Base-by-base conservation (phyloP, 1,140 invertebrate genomes). In the Drosophila mojavensis region DNA sequence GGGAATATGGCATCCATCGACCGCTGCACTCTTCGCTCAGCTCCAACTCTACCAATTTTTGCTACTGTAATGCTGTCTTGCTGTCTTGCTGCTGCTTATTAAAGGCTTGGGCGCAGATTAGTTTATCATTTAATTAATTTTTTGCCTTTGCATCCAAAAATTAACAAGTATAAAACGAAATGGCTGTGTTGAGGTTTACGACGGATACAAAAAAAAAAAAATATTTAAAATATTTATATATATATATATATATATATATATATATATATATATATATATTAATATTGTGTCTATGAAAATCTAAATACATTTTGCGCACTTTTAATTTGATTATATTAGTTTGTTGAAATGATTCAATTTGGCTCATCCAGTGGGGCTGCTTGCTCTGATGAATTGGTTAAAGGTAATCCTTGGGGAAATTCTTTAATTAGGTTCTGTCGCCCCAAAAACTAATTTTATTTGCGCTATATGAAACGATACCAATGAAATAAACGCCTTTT, bases 61-160 rank as follows among this genome's bases (percentile, higher is more conserved):
- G 45, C 50, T 58, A 67, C 50, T 66, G 61, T 43, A 53, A 48
- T 17, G 33, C 28, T 24, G 20, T 61, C 9, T 30, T 56, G 36
- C 67, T 6, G n/a, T 1, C 43, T 47, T 65, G 60, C 51, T 70
- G 41, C 50, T 66, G 75, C 72, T 83, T 79, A 83, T 79, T 83
- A 72, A 72, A 72, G 80, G 71, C 80, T 72, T 65, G 71, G 72
- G 53, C 74, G 70, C 66, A 86, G 82, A 86, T 86, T 86, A 86
- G 82, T 86, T 86, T 86, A 74, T 86, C 82, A 86, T 86, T 86
- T 86, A 86, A 86, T 86, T 86, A 86, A 86, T 86, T 86, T 85
- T 39, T 84, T 84, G 69, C 69, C 62, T 59, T 59, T 55, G 63
- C 70, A 61, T 74, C 59, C 58, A 15, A 36, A 64, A 33, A 54